Evolutionary conservation across 2,888 invertebrate species (phyloP).

Genomic region (Micoletzkya japonica): DNA sequence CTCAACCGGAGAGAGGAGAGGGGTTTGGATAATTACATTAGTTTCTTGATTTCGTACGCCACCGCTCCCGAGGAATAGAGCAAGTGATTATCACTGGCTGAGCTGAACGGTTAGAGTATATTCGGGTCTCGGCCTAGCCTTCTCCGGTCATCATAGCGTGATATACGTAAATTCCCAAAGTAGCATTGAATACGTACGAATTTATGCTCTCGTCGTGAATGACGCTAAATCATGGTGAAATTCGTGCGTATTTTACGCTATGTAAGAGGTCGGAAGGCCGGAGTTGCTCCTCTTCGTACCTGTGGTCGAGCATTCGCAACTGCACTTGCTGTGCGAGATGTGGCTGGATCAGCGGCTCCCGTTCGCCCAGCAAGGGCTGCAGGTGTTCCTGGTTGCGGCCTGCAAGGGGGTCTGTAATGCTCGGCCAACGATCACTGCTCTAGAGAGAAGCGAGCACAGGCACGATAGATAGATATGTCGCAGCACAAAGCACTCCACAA

Average conservation of each 20-base stretch:
- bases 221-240: too few species aligned
- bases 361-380: conserved; percentile 21
- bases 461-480: background rate
- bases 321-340: conserved; percentile 40
- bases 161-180: too few species aligned
- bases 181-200: too few species aligned
- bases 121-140: background rate
- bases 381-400: conserved; percentile 14
- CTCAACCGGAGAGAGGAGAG: background rate
- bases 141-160: background rate
- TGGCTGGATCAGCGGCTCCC: background rate
- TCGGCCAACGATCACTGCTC: background rate
- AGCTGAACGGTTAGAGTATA: conserved; percentile 38
- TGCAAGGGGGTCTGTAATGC: background rate
- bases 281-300: conserved; percentile 31
- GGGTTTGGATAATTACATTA: conserved; percentile 77
- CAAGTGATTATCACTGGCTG: conserved; percentile 51
- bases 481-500: background rate
- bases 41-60: conserved; percentile 99
- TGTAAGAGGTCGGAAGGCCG: background rate
- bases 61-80: too few species aligned
- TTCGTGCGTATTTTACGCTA: background rate
- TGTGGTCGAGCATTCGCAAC: conserved; percentile 46
- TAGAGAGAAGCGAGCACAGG: background rate
- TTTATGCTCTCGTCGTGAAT: too few species aligned